These are phyloP conservation scores for Indicator maculatus DNA, from an alignment of 2,113 vertebrate species.

Conservation along the genomic window DNA sequence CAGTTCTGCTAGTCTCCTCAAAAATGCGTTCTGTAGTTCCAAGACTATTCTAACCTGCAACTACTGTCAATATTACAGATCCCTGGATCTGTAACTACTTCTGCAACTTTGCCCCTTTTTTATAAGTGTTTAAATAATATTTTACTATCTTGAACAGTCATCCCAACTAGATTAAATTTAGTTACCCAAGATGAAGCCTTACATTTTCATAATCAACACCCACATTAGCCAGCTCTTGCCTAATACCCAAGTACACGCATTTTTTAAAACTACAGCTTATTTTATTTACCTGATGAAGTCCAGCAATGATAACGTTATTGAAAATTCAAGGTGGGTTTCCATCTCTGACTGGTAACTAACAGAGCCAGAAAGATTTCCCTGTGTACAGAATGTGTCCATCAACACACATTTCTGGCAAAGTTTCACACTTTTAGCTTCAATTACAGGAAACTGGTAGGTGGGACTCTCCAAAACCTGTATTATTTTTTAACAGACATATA, in stretches of 20 bases:
- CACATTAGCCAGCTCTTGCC: not conserved
- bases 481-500: not conserved
- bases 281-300: conserved; percentile 91
- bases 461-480: conserved; percentile 76
- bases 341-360: conserved; percentile 74
- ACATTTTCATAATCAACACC: not conserved
- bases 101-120: not conserved
- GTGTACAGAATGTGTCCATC: conserved; percentile 79
- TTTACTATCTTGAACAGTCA: not conserved
- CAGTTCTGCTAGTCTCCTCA: not conserved
- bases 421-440: conserved; percentile 69
- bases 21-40: not conserved
- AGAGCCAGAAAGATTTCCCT: conserved; percentile 74
- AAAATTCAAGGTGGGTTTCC: conserved; percentile 77
- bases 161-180: not conserved
- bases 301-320: conserved; percentile 79
- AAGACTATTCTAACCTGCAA: not conserved
- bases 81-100: not conserved
- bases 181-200: not conserved
- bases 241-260: accelerated
- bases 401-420: conserved; percentile 76
- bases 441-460: conserved; percentile 56
- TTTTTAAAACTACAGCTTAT: not conserved
- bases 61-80: not conserved
- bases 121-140: not conserved